Evolutionary conservation across 2,113 vertebrate genomes (phyloP).

Genomic region (Salvelinus sp.): DNA sequence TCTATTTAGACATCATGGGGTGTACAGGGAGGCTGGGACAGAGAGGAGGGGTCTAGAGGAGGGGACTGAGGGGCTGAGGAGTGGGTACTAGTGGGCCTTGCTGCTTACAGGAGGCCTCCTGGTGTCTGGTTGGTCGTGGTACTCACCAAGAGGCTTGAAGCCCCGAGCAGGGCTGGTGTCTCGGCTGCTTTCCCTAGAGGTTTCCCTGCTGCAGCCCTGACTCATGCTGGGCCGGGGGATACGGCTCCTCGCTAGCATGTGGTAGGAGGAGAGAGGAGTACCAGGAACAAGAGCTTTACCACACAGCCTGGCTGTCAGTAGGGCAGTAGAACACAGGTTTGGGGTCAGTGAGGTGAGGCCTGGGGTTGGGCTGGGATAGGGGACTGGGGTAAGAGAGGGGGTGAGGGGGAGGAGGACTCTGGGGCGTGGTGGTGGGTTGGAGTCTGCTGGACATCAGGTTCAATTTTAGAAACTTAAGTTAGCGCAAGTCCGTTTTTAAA

Average conservation of each 20-base stretch:
- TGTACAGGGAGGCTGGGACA: background rate
- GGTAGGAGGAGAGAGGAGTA: conserved; percentile 93
- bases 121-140: conserved; percentile 54
- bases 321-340: conserved; percentile 70
- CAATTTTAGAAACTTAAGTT: conserved; percentile 16
- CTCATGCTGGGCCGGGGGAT: conserved; percentile 99
- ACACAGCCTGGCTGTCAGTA: conserved; percentile 81
- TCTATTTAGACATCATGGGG: background rate
- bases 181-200: conserved; percentile 99
- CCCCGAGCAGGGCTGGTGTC: conserved; percentile 99
- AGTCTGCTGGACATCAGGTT: conserved; percentile 18
- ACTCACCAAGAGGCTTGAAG: conserved; percentile 98
- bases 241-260: conserved; percentile 99
- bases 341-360: conserved; percentile 37
- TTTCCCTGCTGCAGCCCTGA: conserved; percentile 99
- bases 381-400: background rate
- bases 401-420: background rate
- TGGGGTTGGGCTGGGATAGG: background rate
- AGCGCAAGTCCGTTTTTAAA: background rate
- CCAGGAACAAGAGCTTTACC: conserved; percentile 96
- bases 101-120: background rate
- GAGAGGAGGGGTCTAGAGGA: background rate
- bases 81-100: background rate
- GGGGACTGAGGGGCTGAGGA: conserved; percentile 45
- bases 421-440: background rate